Base-by-base conservation (phyloP, 2,797 vertebrate species). In the Sebastes wilsoni region DNA sequence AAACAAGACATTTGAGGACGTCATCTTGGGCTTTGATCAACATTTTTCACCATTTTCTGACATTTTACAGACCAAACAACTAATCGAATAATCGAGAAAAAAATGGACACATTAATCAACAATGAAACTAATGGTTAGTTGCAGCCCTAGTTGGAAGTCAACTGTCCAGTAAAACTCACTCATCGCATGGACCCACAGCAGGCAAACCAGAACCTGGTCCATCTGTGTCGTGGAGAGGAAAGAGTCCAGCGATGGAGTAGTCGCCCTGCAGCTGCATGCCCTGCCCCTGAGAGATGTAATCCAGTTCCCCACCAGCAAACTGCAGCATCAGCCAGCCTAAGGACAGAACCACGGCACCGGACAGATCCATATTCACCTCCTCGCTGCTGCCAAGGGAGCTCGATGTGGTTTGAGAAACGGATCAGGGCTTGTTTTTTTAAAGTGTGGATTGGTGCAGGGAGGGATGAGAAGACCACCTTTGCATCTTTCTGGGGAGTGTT, bases 241-340 rank as follows among this genome's bases (percentile, higher is more conserved):
- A 97, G 68, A 97, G 87, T 3, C 97, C 97, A 16, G 95, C 91
- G 2, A 97, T 90, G 74, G 93, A 83, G 75, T 95, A 95, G 83
- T 97, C 91, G 0, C 96, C 97, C 1, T 88, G 72, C 69, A 95
- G 84, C 32, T 90, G 87, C 88, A 97, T 93, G 9, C 92, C 93
- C 20, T 80, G 62, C 10, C 84, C 79, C n/a, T 84, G 70, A 62
- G 86, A 75, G 14, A 46, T 56, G 34, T 88, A 86, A 59, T 93
- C 87, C 38, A 91, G 86, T 20, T 85, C 32, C 14, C 78, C 88
- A 30, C 70, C 32, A 75, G 66, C 60, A 8, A 65, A 49, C 46
- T 72, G 80, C 74, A 93, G 73, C 62, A 80, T 58, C 74, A 92
- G 60, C 69, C 88, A 93, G 25, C 2, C 42, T 1, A 88, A 32